Percentiles rank a stretch among this genome's conserved stretches.
Conservation (phyloP, 2,888 invertebrate genomes). For the Hyposoter didymator region DNA sequence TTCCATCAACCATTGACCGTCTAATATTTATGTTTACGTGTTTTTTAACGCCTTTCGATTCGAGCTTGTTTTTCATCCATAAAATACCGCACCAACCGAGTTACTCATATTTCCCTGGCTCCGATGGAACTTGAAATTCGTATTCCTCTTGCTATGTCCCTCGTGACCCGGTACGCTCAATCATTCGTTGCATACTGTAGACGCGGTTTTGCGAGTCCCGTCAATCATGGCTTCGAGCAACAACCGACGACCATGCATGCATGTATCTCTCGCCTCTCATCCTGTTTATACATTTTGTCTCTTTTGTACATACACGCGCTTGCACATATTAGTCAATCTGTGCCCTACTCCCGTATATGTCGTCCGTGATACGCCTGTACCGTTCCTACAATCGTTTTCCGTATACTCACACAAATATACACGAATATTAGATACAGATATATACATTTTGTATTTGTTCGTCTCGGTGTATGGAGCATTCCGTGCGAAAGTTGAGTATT, state of each 20-base stretch:
- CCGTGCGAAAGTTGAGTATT: neutral
- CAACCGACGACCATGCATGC: constrained; percentile 44
- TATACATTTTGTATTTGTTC: neutral
- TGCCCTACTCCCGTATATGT: constrained; percentile 27
- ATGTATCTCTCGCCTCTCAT: constrained; percentile 53
- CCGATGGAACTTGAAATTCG: constrained; percentile 73
- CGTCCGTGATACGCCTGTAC: constrained; percentile 47
- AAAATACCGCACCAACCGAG: constrained; percentile 28
- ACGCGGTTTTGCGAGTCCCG: constrained; percentile 65
- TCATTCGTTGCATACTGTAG: constrained; percentile 71
- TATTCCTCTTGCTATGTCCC: constrained; percentile 50
- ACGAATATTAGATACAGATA: neutral
- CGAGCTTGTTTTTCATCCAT: constrained; percentile 13
- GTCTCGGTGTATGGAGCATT: neutral
- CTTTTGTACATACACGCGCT: constrained; percentile 10
- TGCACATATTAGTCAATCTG: constrained; percentile 21
- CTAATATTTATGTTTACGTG: constrained; percentile 1
- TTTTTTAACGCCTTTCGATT: constrained; percentile 6
- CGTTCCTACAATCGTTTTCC: constrained; percentile 23
- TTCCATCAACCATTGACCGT: neutral
- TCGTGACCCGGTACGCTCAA: constrained; percentile 66
- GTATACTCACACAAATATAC: neutral
- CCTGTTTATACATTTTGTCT: constrained; percentile 31
- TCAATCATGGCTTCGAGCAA: constrained; percentile 72
- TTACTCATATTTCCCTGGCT: constrained; percentile 46